Base-by-base conservation (phyloP, 2,113 vertebrate species). In the Ornithorhynchus anatinus region DNA sequence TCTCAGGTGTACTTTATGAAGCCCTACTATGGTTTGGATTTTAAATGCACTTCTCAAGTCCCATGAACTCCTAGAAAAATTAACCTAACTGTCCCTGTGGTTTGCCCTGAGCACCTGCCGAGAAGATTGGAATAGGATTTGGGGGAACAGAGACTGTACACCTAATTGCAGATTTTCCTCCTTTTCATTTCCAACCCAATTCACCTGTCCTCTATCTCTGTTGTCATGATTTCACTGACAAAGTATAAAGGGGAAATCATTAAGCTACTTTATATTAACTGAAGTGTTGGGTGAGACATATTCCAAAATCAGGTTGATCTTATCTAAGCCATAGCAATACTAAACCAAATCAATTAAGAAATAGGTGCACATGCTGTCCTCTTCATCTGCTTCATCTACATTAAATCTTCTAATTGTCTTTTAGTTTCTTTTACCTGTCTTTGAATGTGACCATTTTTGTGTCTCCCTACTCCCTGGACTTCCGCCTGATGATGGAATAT, bases 311-410 rank as follows among this genome's bases (percentile, higher is more conserved):
- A 48, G 14, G 25, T 29, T 27, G 40, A 50, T 65, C 25, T 61
- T 31, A 61, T 23, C 22, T 40, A 22, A 75, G 9, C 13, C 52
- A 7, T 53, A 7, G n/a, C n/a, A 44, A 29, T 29, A 37, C 48
- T 57, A 64, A 72, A 66, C 52, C 48, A 69, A 74, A 40, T 65
- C 44, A 45, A 39, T 66, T 67, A 23, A 43, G 64, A 77, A 54
- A 37, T 14, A 61, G 20, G 19, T 47, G 17, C 22, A 36, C 59
- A 51, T 43, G 36, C 32, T 16, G 4, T 36, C 22, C 27, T 32
- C 38, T 10, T 36, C 3, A 22, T 11, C n/a, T 54, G 10, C 29
- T n/a, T n/a, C n/a, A n/a, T n/a, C n/a, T n/a, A n/a, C n/a, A 2
- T 35, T 37, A 10, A n/a, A 23, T 23, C 23, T 51, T 9, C 37